Base-by-base conservation (phyloP, 2,113 vertebrate genomes). In the Scortum barcoo region DNA sequence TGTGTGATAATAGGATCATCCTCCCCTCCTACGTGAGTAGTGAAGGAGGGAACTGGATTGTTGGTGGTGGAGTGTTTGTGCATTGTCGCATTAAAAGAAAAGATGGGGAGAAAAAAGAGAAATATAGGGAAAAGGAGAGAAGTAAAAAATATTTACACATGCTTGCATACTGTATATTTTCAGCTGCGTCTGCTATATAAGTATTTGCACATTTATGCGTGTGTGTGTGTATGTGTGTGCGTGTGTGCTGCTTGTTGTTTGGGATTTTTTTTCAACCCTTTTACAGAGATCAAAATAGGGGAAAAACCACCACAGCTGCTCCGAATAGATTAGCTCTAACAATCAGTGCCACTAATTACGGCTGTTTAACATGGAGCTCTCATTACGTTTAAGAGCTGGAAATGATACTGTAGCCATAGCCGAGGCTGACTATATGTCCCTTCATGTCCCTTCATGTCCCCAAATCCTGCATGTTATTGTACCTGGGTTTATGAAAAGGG, bases 301-400 rank as follows among this genome's bases (percentile, higher is more conserved):
- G 79, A 78, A 83, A 92, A 89, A 83, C 74, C 89, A 87, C 81
- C 87, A 81, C 93, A 94, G 94, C 93, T 93, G 92, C 79, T 85
- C 76, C 30, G 88, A 92, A 89, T 92, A 93, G 89, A 91, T 92
- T 90, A 91, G 84, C 83, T 67, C 76, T 65, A 88, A 90, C 91
- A 92, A 90, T 94, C 87, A 93, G 72, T 82, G 86, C 58, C 88
- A 86, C 84, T 91, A 93, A 92, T 94, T 93, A 93, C 3, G 63
- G 90, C 89, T 93, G 88, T 94, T 93, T 91, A 94, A 91, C 91
- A 93, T 91, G 76, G 85, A 92, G 87, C 85, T 72, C 79, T 89
- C 84, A 91, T 91, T 92, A 85, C 58, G 69, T 88, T 84, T 80
- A 85, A 91, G 88, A 91, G 89, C 92, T 89, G 40, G 80, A 89